A percentile compares a stretch with the other conserved stretches of the same genome.
Evolutionary conservation across 2,888 invertebrate species (phyloP).

Genomic region (Ophion ventricosus): DNA sequence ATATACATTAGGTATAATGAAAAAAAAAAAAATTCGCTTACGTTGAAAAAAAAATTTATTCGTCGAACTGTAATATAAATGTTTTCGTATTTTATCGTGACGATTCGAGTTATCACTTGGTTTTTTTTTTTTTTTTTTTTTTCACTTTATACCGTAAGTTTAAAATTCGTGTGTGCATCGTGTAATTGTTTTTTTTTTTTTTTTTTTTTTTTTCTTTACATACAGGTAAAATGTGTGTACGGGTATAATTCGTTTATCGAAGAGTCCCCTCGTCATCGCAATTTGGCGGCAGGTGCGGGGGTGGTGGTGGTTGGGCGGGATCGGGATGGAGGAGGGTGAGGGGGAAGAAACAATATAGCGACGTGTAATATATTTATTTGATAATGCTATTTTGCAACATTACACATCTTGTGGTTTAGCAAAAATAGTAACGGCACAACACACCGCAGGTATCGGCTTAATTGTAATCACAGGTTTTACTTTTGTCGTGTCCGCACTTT

Average conservation of each 20-base stretch:
- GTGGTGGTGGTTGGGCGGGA: too few species aligned
- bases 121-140: conserved; percentile 45
- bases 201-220: conserved; percentile 34
- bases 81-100: conserved; percentile 63
- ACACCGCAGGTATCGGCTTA: conserved; percentile 61
- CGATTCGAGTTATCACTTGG: conserved; percentile 53
- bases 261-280: conserved; percentile 42
- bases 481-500: conserved; percentile 65
- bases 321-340: too few species aligned
- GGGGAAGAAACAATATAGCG: conserved; percentile 60
- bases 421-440: conserved; percentile 66
- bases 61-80: conserved; percentile 69
- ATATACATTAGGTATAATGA: conserved; percentile 69
- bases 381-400: conserved; percentile 14
- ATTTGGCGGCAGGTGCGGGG: too few species aligned
- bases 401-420: conserved; percentile 54
- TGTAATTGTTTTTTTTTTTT: conserved; percentile 26
- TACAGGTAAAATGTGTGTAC: conserved; percentile 46
- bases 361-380: conserved; percentile 45
- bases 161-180: conserved; percentile 44
- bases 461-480: conserved; percentile 66
- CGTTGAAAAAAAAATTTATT: conserved; percentile 72
- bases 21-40: conserved; percentile 73
- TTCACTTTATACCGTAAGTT: conserved; percentile 54
- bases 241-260: conserved; percentile 51